Conservation (phyloP, 2,797 vertebrate species). For the Atherinosoma microstoma region DNA sequence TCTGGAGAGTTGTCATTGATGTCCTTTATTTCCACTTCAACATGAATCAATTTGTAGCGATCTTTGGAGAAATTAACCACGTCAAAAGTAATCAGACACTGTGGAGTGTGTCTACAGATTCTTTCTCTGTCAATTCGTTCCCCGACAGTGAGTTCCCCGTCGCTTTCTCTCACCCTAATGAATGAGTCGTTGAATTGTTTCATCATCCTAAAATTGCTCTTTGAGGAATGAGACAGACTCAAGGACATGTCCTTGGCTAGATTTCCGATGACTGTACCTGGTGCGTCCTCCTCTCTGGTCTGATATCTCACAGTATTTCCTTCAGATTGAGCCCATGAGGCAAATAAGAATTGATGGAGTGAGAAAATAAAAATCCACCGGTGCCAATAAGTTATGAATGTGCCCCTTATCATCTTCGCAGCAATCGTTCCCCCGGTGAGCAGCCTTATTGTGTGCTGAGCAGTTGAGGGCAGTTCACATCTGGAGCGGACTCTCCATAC, state of each 20-base stretch:
- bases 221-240: constrained; percentile 82
- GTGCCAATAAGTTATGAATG: constrained; percentile 62
- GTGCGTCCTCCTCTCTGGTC: constrained; percentile 91
- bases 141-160: constrained; percentile 91
- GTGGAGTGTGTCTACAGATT: constrained; percentile 88
- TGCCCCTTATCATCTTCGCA: constrained; percentile 62
- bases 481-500: constrained; percentile 65
- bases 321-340: constrained; percentile 70
- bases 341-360: constrained; percentile 69
- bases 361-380: constrained; percentile 75
- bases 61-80: constrained; percentile 93
- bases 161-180: constrained; percentile 90
- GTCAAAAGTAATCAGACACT: constrained; percentile 92
- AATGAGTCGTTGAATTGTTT: constrained; percentile 92
- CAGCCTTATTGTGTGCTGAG: constrained; percentile 55
- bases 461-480: constrained; percentile 55
- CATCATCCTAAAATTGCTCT: constrained; percentile 90
- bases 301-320: constrained; percentile 93
- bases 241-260: constrained; percentile 93
- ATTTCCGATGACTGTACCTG: constrained; percentile 93
- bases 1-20: constrained; percentile 93
- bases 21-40: constrained; percentile 94
- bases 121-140: constrained; percentile 91
- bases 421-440: constrained; percentile 37
- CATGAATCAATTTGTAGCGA: constrained; percentile 93